Base-by-base conservation (phyloP, 2,113 vertebrate species). In the Dasyprocta punctata region DNA sequence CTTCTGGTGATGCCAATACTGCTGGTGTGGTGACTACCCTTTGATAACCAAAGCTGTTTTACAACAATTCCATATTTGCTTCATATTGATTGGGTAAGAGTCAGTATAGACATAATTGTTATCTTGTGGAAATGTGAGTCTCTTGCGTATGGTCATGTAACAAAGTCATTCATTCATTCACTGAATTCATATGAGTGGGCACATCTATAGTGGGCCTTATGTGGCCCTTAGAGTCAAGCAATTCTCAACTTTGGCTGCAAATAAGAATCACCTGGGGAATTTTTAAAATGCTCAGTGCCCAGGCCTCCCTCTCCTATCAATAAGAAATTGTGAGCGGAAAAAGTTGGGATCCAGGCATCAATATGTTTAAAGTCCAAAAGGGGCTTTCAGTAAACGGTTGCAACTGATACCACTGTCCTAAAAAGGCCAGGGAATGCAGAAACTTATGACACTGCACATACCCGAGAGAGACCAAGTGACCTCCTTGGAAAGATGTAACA, bases 31-130 rank as follows among this genome's bases (percentile, higher is more conserved):
- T 28, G 60, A 95, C 52, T 65, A 82, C 16, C 17, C 36, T 82
- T 65, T 36, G 81, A 97, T 65, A 95, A 94, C 26, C 38, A 90
- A 65, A 90, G 80, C 61, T 61, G 49, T 86, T 94, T 94, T 36
- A 33, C 19, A 56, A 7, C 4, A 30, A 26, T 86, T 83, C 91
- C 41, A 9, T 60, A 56, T 17, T 71, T 20, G 7, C 60, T 28
- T 77, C 80, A 56, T 36, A 20, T 17, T 75, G 60, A 54, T 60
- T 17, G 4, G 13, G 5, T 73, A 80, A 75, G 69, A 82, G 38
- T 67, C 69, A 88, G 38, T 77, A 60, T 3, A 41, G 56, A 30
- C 61, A 71, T 49, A 92, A 60, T 94, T n/a, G n/a, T n/a, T 1
- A 26, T 95, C 86, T 71, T 75, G 38, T 26, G 56, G 61, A 56